phyloP scores from a whole-genome alignment of 2,797 vertebrate genomes.

The Chanos chanos region DNA sequence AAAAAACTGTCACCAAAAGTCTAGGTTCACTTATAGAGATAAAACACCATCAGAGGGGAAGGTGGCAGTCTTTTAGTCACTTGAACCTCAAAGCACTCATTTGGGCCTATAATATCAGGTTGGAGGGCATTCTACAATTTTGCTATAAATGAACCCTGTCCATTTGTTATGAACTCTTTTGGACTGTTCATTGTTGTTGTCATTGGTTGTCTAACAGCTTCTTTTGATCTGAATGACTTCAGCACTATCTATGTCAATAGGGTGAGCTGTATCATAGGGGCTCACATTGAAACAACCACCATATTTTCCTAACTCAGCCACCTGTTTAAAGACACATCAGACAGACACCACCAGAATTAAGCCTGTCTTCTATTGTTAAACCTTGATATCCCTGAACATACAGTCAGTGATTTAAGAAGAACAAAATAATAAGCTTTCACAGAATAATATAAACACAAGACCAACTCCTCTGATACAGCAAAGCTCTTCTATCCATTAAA shows the following conservation, averaged over 20 bases:
- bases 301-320: background rate
- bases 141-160: background rate
- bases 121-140: background rate
- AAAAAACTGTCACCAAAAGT: background rate
- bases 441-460: no score
- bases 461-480: no score
- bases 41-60: background rate
- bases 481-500: background rate
- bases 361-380: background rate
- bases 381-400: background rate
- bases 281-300: conserved; percentile 2
- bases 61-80: background rate
- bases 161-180: background rate
- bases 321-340: background rate
- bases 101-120: no score
- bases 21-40: background rate
- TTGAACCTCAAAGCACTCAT: background rate
- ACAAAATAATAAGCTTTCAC: no score
- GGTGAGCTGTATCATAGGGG: background rate
- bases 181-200: background rate
- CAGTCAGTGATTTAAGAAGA: background rate
- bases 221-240: conserved; percentile 8
- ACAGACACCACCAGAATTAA: conserved; percentile 1
- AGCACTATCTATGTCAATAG: conserved; percentile 7
- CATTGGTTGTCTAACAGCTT: background rate